Evolutionary conservation across 1,140 invertebrate genomes (phyloP), one percentile per base, ranked within the genome.

Genomic region (Nasonia vitripennis): DNA sequence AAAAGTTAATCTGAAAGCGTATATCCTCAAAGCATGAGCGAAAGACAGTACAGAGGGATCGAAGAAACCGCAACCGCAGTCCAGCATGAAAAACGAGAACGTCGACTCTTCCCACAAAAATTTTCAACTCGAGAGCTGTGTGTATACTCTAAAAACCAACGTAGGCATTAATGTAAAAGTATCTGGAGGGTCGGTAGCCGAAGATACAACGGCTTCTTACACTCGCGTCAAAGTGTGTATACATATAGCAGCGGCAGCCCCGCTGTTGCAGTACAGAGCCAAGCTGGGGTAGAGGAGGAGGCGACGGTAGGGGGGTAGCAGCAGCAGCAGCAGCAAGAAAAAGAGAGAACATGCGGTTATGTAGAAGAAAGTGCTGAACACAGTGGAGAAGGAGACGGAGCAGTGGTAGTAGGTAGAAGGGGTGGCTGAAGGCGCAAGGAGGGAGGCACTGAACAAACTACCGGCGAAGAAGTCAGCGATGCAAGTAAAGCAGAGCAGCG

Each of bases 391-490:
- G 78, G 73, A 86, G 87, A 74, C 41, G 41, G 45, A 79, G 87
- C 77, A 71, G 81, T 45, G 62, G 86, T 48, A 83, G 71, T 41
- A 80, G 41, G 73, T 41, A 78, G 77, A 37, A 51, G 68, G 55
- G 73, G 83, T 41, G 51, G 80, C 34, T 70, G 71, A 62, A 68
- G 70, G 75, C 79, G 67, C 27, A 41, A 62, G 86, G 55, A 84
- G 88, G 91, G 87, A 84, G 87, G 87, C 34, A 89, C 81, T 87
- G 90, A 91, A 93, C 92, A 93, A 93, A 93, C 92, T 93, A 92
- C 91, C 90, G 91, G 89, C 51, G 90, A 92, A 91, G 92, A 92
- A 93, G 91, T 92, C 91, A 92, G 90, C 88, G 89, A 89, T 86
- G 83, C 91, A 90, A 91, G 91, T 90, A 91, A 90, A 90, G 91